Evolutionary conservation across 1,140 invertebrate species (phyloP).

Genomic region (Aphis gossypii): DNA sequence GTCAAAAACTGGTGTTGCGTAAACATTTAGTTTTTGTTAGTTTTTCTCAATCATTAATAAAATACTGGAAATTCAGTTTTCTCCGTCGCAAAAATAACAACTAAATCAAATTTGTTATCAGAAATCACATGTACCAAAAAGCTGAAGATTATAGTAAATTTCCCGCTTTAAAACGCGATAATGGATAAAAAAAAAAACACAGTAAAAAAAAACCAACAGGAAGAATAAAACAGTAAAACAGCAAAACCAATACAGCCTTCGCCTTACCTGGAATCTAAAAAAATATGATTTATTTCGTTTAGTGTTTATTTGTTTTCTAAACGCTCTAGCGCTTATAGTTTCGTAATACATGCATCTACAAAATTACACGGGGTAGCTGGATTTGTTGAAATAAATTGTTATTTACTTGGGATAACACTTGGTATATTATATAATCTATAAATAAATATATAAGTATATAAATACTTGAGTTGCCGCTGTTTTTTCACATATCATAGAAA

Average conservation of each 20-base stretch:
- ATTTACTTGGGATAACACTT: neutral
- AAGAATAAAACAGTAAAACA: neutral
- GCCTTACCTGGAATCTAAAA: neutral
- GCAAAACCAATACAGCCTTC: neutral
- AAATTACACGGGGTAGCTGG: neutral
- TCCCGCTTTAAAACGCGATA: neutral
- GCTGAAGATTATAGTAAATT: neutral
- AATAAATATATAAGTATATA: too few relatives aligned
- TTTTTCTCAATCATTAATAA: neutral
- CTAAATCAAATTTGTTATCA: neutral
- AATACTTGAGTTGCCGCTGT: neutral
- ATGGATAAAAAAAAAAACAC: neutral
- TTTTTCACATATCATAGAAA: neutral
- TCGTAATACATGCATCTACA: neutral
- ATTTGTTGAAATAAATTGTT: neutral
- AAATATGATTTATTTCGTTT: constrained; percentile 4
- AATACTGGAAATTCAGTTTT: neutral
- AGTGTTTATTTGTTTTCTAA: neutral
- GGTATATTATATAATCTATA: too few relatives aligned
- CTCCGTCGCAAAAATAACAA: neutral
- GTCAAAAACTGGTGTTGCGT: neutral
- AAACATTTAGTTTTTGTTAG: neutral
- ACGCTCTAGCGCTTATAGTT: neutral
- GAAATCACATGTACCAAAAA: neutral
- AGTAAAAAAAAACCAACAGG: too few relatives aligned